Evolutionary conservation across 2,888 invertebrate species (phyloP), one percentile per base, ranked within the genome.

Genomic region (Carpatolechia fugitivella): DNA sequence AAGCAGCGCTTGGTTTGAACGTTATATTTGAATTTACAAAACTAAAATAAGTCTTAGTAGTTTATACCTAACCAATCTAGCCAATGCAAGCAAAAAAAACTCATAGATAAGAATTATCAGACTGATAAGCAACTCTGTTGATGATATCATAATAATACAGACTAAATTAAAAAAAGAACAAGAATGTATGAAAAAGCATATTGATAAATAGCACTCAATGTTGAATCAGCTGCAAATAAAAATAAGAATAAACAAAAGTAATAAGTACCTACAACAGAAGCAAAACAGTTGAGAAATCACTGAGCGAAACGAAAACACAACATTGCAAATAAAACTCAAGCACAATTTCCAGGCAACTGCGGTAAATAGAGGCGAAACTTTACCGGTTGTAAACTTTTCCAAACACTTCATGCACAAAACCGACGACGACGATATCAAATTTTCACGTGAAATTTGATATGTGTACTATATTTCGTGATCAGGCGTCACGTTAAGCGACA

Each of bases 371-470:
- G 13, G 55, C 61, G 59, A 69, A 67, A 69, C 70, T 75, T 83
- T 82, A 82, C 82, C 80, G 77, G 72, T 75, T 59, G 74, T 74
- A 65, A 81, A 82, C 78, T 80, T 82, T 31, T 24, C 24, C 71
- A 76, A 73, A 77, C 85, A 85, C 82, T 82, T 77, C 66, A 66
- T 64, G 60, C 85, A 88, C 87, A 81, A 80, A 72, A 75, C 77
- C 73, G 80, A 89, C 89, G 74, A 89, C 89, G 74, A 89, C 89
- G 63, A 85, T 87, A 89, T 85, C 88, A 85, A 89, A 88, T 83
- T 90, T 89, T 85, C 81, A 73, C 82, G 82, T 82, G 84, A 89
- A 90, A 90, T 86, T 86, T 81, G 88, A 90, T 88, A 89, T 85
- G 89, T 89, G 89, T 82, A 80, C 80, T 71, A 74, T 72, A 70